These are phyloP conservation scores for Erebia palarica DNA, from an alignment of 2,888 invertebrate genomes.

Conservation along the genomic window DNA sequence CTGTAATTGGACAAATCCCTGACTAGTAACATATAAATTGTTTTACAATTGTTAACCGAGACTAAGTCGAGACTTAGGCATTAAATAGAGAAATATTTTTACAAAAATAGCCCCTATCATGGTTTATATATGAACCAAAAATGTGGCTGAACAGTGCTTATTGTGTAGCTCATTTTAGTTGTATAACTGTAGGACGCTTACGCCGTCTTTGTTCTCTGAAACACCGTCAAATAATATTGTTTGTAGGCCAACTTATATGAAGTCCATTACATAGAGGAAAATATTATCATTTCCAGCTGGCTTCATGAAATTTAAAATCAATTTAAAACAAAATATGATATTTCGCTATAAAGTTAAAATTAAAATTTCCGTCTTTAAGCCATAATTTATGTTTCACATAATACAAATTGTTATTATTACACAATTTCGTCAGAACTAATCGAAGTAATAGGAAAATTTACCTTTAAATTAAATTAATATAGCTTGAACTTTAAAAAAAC, in stretches of 20 bases:
- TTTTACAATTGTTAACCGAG: slow-evolving; percentile 35
- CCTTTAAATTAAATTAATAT: too few species aligned
- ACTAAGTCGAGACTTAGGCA: neutral
- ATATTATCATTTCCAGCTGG: neutral
- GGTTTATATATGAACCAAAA: slow-evolving; percentile 3
- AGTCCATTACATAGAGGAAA: slow-evolving; percentile 14
- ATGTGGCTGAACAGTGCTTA: neutral
- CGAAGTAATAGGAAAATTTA: too few species aligned
- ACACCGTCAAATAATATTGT: slow-evolving; percentile 25
- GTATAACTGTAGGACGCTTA: slow-evolving; percentile 32
- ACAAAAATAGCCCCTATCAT: slow-evolving; percentile 20
- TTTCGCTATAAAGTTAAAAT: neutral
- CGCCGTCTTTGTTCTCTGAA: slow-evolving; percentile 19
- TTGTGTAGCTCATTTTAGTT: slow-evolving; percentile 18
- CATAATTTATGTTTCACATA: too few species aligned
- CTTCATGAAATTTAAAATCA: neutral
- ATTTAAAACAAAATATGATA: neutral
- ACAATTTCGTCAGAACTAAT: too few species aligned
- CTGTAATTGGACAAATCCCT: slow-evolving; percentile 39
- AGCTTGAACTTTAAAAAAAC: too few species aligned
- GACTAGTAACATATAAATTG: slow-evolving; percentile 34
- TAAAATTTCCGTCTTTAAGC: neutral
- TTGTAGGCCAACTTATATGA: slow-evolving; percentile 26
- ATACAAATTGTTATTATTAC: too few species aligned
- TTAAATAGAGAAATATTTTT: neutral